Evolutionary conservation across 2,113 vertebrate species (phyloP).

Genomic region (Poecile atricapillus): DNA sequence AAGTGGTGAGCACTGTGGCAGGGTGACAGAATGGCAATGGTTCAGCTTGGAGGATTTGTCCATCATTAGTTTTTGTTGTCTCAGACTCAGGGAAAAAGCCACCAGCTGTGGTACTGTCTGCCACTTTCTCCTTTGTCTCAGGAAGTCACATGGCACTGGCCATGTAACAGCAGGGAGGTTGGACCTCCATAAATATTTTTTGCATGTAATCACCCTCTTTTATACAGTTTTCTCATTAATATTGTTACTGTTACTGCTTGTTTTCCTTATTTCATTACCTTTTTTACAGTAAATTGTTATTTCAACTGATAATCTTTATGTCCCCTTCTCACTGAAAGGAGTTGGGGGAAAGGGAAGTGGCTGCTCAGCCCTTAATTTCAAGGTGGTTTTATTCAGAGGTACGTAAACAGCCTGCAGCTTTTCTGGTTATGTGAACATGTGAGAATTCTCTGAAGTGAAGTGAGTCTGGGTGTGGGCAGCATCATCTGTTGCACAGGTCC

Average conservation of each 20-base stretch:
- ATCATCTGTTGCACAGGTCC: not conserved
- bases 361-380: not conserved
- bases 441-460: not conserved
- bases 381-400: not conserved
- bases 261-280: not conserved
- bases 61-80: not conserved
- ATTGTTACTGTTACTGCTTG: not conserved
- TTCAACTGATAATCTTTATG: not conserved
- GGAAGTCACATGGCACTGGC: not conserved
- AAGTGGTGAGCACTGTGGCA: not conserved
- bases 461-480: not conserved
- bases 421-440: not conserved
- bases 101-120: not conserved
- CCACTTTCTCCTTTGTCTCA: not conserved
- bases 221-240: not conserved
- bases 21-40: not conserved
- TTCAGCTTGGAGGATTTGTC: not conserved
- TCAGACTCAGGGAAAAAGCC: rapidly evolving
- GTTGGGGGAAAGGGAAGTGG: not conserved
- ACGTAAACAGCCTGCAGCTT: not conserved
- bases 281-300: not conserved
- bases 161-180: not conserved
- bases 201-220: not conserved
- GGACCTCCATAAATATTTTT: not conserved
- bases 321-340: not conserved